Base-by-base conservation (phyloP, 2,888 invertebrate species). In the Corbicula japonica region DNA sequence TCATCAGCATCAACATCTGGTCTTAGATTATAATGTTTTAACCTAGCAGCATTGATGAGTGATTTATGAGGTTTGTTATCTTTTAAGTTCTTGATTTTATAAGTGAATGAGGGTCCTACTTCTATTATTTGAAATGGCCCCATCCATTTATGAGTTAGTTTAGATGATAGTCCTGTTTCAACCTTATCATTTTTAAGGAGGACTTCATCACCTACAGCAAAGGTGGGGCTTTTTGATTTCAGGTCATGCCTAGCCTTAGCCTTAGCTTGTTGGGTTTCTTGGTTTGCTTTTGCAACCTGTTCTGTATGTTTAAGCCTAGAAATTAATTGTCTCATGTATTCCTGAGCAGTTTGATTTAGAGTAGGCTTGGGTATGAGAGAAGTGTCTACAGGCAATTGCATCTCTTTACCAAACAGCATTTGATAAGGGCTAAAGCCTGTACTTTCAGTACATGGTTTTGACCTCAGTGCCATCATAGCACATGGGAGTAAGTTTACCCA, bases 391-490 rank as follows among this genome's bases (percentile, higher is more conserved):
- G 74, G 73, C 18, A 66, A 18, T 10, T 61, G 32, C 80, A 76
- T 80, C 15, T 58, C 66, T 44, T 56, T 30, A n/a, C 69, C 69
- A 66, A 80, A 80, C 38, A 74, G n/a, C n/a, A 77, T 12, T 15
- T 80, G 28, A 58, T 38, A 83, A 30, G 80, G 83, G 6, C 77
- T 58, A 34, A 35, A 75, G 12, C 76, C 73, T 15, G 84, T 82
- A n/a, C n/a, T n/a, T 34, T 81, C 76, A 8, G 74, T 73, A 26
- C 66, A 63, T 28, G 83, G 77, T 2, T 70, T 74, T 66, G 80
- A 69, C 12, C 84, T 38, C 21, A 86, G 73, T 10, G 83, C 75
- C 81, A 82, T 83, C 81, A 83, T 76, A 18, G 63, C 54, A 52
- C 69, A 58, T 12, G 78, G 74, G 12, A 74, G 34, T 5, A 74